These are phyloP conservation scores for Hyaena hyaena DNA, from an alignment of 2,113 vertebrate species.

Conservation along the genomic window DNA sequence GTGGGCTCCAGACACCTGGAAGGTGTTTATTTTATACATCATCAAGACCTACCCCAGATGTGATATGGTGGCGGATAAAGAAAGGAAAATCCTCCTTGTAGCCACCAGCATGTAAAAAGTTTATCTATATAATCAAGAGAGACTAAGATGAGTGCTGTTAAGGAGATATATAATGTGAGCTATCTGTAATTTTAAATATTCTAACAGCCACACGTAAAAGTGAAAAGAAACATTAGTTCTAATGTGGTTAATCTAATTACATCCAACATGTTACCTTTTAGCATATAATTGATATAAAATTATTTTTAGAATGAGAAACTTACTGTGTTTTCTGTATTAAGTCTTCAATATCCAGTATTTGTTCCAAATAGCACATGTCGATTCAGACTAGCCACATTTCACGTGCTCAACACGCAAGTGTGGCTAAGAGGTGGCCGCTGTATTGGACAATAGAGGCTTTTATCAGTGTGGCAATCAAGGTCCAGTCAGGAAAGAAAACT, in stretches of 20 bases:
- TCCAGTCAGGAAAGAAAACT: not conserved
- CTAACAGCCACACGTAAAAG: not conserved
- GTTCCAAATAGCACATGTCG: not conserved
- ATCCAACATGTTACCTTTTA: not conserved
- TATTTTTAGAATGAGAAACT: not conserved
- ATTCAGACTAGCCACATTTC: not conserved
- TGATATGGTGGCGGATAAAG: not conserved
- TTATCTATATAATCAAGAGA: not conserved
- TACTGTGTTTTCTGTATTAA: not conserved
- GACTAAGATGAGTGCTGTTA: not conserved
- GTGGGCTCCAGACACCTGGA: not conserved
- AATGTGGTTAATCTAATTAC: not conserved
- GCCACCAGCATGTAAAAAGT: not conserved
- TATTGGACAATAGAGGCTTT: not conserved
- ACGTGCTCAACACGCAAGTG: not conserved
- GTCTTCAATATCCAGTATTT: not conserved
- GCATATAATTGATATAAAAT: not conserved
- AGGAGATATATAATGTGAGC: not conserved
- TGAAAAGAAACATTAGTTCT: not conserved
- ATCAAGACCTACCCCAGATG: not conserved
- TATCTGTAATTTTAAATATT: not conserved
- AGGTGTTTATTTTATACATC: no score
- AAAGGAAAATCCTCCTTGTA: not conserved
- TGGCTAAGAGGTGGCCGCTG: not conserved
- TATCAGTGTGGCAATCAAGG: not conserved